phyloP scores from a whole-genome alignment of 2,113 vertebrate species.

The Spea bombifrons region DNA sequence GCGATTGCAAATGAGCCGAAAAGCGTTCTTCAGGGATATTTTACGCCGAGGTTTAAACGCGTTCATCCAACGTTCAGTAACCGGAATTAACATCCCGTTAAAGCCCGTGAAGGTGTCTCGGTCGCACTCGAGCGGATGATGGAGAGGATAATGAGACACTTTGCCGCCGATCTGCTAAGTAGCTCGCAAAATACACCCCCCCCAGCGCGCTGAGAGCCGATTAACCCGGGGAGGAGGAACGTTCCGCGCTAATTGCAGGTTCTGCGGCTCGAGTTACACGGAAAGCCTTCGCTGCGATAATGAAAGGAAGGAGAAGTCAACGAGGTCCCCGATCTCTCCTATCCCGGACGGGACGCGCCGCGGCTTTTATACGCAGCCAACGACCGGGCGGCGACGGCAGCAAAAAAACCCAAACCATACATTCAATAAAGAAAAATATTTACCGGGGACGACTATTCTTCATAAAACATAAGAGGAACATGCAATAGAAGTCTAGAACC shows the following conservation, averaged over 20 bases:
- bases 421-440: no score
- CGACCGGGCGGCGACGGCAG: no score
- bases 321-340: no score
- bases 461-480: no score
- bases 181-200: neutral
- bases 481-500: no score
- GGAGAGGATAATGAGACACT: constrained; percentile 1
- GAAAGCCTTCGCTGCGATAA: neutral
- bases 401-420: no score
- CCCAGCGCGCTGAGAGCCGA: neutral
- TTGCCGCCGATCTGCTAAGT: neutral
- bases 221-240: neutral
- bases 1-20: neutral
- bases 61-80: neutral
- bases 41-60: neutral
- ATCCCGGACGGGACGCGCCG: no score
- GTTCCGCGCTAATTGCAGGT: neutral
- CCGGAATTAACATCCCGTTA: neutral
- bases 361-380: no score
- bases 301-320: neutral
- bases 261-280: neutral
- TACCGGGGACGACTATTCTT: no score
- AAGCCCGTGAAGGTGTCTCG: neutral
- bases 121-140: neutral
- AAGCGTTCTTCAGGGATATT: neutral